phyloP scores from a whole-genome alignment of 1,140 invertebrate genomes.

The Drosophila leontia region DNA sequence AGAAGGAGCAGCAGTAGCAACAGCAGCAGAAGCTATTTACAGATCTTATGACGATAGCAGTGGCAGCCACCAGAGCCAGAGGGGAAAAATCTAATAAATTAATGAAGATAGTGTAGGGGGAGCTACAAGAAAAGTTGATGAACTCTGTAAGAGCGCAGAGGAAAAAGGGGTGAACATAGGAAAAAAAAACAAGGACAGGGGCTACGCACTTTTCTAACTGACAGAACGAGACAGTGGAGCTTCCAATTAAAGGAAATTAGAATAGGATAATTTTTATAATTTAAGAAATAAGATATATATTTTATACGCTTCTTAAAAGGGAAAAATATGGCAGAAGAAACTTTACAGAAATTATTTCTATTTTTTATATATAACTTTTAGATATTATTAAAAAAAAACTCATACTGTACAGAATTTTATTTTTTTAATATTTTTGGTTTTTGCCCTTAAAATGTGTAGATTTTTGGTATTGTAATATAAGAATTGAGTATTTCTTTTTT shows the following conservation, averaged over 20 bases:
- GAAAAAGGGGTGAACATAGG: constrained; percentile 6
- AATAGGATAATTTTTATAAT: too few relatives aligned
- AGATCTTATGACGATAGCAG: constrained; percentile 72
- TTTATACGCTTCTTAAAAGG: too few relatives aligned
- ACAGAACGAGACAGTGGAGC: constrained; percentile 8
- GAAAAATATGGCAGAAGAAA: not conserved
- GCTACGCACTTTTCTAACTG: constrained; percentile 49
- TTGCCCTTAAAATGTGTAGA: too few relatives aligned
- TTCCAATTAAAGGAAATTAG: not conserved
- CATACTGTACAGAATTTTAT: too few relatives aligned
- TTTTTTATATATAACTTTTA: not conserved
- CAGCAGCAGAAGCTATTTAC: constrained; percentile 50
- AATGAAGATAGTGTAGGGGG: constrained; percentile 22
- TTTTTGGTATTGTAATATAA: too few relatives aligned
- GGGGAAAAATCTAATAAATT: constrained; percentile 78
- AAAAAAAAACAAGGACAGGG: constrained; percentile 3
- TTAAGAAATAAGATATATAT: too few relatives aligned
- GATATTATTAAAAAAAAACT: not conserved
- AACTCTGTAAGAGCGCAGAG: constrained; percentile 46
- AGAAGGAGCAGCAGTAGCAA: not conserved
- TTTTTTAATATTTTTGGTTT: too few relatives aligned
- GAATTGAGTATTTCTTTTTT: too few relatives aligned
- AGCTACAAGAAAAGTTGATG: constrained; percentile 67
- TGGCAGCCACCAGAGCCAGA: constrained; percentile 37
- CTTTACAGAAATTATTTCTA: not conserved